phyloP scores from a whole-genome alignment of 2,888 invertebrate species.

The Glaucopsyche alexis region DNA sequence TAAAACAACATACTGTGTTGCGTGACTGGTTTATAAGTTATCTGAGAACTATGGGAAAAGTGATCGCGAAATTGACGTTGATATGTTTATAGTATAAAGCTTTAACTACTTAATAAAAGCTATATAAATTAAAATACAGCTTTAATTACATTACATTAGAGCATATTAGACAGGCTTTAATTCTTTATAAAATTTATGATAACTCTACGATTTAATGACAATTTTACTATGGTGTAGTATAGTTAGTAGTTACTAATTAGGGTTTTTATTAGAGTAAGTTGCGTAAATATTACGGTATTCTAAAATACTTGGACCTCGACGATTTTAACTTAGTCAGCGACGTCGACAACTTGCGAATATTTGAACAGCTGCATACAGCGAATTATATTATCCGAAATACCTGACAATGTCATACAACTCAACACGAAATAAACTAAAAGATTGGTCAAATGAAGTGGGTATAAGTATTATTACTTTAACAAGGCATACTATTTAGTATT shows the following conservation, averaged over 20 bases:
- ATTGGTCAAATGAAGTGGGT: neutral
- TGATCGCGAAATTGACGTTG: neutral
- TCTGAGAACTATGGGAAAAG: neutral
- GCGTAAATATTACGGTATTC: neutral
- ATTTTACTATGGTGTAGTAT: neutral
- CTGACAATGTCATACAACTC: neutral
- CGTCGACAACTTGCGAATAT: conserved; percentile 5
- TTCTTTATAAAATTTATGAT: too few species aligned
- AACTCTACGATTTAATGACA: too few species aligned
- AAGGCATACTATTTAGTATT: too few species aligned
- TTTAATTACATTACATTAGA: too few species aligned
- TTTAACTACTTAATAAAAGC: too few species aligned
- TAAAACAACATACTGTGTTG: neutral
- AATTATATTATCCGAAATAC: neutral
- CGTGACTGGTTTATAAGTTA: neutral
- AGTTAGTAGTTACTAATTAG: neutral
- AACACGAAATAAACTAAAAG: neutral
- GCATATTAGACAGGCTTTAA: too few species aligned
- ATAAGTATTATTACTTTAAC: too few species aligned
- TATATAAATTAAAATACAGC: too few species aligned
- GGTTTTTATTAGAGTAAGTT: neutral
- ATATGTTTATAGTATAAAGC: too few species aligned
- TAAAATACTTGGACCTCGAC: neutral
- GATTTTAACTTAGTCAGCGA: conserved; percentile 14
- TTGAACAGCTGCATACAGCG: conserved; percentile 25